These are phyloP conservation scores for Caenorhabditis plicata DNA, from an alignment of 2,888 invertebrate genomes.

Conservation along the genomic window DNA sequence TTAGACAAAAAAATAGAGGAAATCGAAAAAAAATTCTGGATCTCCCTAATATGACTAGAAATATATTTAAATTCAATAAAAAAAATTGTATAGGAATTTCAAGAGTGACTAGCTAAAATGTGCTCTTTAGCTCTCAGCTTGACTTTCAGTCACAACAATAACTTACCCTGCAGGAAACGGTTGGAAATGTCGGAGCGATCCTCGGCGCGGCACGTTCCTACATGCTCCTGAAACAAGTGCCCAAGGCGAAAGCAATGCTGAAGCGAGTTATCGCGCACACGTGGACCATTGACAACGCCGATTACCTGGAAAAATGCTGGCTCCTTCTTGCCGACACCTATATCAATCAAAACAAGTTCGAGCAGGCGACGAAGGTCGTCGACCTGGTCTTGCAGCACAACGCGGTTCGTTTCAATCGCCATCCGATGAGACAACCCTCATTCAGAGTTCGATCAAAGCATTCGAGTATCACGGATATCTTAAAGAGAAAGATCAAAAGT, in stretches of 20 bases:
- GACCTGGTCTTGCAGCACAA: constrained; percentile 68
- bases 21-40: too few relatives aligned
- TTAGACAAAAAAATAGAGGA: too few relatives aligned
- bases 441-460: constrained; percentile 81
- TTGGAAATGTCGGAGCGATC: constrained; percentile 77
- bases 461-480: constrained; percentile 85
- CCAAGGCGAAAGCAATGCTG: constrained; percentile 79
- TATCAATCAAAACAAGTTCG: constrained; percentile 79
- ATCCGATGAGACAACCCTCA: constrained; percentile 1
- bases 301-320: constrained; percentile 93
- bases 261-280: constrained; percentile 82
- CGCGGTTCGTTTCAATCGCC: constrained; percentile 65
- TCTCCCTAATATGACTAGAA: too few relatives aligned
- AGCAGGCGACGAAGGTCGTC: constrained; percentile 82
- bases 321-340: constrained; percentile 87
- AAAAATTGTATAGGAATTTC: neutral
- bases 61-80: too few relatives aligned
- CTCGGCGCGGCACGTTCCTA: constrained; percentile 83
- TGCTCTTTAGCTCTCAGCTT: too few relatives aligned
- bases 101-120: too few relatives aligned
- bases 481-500: constrained; percentile 87
- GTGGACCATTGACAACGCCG: constrained; percentile 94
- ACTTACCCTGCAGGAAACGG: too few relatives aligned
- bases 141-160: too few relatives aligned
- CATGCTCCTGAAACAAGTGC: constrained; percentile 84